phyloP scores from a whole-genome alignment of 1,140 invertebrate genomes.

The Trichonephila inaurata region DNA sequence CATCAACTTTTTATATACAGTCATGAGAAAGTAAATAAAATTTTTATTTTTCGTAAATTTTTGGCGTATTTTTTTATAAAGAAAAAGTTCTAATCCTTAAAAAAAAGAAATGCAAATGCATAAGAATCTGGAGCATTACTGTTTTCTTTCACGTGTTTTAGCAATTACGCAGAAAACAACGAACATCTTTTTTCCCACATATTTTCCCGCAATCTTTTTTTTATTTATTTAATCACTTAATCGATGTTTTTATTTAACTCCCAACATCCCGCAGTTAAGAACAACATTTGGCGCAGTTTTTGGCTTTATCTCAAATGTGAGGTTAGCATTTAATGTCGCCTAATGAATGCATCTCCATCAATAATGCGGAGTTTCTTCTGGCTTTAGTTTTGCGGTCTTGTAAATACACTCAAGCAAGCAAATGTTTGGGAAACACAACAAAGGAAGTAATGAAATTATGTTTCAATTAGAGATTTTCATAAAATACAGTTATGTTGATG shows the following conservation, averaged over 20 bases:
- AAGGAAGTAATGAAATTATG: background rate
- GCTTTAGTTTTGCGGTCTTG: constrained; percentile 25
- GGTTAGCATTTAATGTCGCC: constrained; percentile 27
- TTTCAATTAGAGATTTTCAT: background rate
- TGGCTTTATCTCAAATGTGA: constrained; percentile 4
- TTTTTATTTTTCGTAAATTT: no score
- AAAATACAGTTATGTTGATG: background rate
- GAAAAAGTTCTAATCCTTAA: background rate
- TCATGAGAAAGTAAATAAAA: background rate
- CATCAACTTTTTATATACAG: background rate
- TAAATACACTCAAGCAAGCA: constrained; percentile 27
- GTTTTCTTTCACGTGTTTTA: background rate
- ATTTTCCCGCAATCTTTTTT: background rate
- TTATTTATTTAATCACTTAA: background rate
- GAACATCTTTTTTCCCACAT: background rate
- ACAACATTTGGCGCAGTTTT: constrained; percentile 27
- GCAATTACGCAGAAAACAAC: background rate
- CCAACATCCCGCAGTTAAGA: background rate
- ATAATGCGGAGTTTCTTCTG: constrained; percentile 2
- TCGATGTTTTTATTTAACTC: constrained; percentile 14
- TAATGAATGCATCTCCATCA: background rate
- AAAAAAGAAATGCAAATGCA: background rate
- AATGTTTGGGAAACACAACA: background rate
- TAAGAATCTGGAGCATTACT: background rate
- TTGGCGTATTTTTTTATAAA: no score